These are phyloP conservation scores for Procavia capensis DNA, from an alignment of 2,113 vertebrate genomes.

Conservation along the genomic window DNA sequence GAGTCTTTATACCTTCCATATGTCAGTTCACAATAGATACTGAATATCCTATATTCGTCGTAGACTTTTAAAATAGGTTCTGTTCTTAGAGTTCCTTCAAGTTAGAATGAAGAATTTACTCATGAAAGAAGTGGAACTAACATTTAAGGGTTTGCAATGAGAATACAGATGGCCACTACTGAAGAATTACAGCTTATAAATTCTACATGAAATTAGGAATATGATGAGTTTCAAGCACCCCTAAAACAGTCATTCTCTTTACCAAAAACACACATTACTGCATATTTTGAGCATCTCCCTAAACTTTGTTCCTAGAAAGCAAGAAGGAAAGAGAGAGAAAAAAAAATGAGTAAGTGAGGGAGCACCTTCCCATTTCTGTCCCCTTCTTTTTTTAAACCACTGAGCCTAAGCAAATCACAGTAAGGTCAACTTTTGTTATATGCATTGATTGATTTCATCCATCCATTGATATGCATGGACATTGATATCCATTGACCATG, in stretches of 20 bases:
- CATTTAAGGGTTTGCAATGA: conserved; percentile 48
- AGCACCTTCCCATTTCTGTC: not conserved
- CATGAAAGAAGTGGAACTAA: conserved; percentile 22
- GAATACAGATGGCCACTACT: conserved; percentile 68
- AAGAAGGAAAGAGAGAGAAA: not conserved
- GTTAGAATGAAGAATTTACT: conserved; percentile 43
- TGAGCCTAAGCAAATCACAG: not conserved
- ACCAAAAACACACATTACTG: conserved; percentile 7
- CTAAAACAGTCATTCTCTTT: conserved; percentile 47
- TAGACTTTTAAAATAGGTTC: not conserved
- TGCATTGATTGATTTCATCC: not conserved
- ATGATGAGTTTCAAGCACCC: conserved; percentile 61
- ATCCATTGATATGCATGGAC: not conserved
- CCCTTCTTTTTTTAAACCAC: not conserved
- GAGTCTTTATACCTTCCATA: not conserved
- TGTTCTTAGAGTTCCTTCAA: conserved; percentile 23
- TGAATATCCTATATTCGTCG: not conserved
- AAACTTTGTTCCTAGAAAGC: not conserved
- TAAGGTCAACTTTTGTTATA: not conserved
- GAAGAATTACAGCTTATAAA: conserved; percentile 77
- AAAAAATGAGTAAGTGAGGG: not conserved
- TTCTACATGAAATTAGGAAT: conserved; percentile 61
- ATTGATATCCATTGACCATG: not conserved
- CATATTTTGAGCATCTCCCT: not conserved
- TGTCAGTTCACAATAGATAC: not conserved